Evolutionary conservation across 1,140 invertebrate species (phyloP), one percentile per base, ranked within the genome.

Genomic region (Lepidurus apus): DNA sequence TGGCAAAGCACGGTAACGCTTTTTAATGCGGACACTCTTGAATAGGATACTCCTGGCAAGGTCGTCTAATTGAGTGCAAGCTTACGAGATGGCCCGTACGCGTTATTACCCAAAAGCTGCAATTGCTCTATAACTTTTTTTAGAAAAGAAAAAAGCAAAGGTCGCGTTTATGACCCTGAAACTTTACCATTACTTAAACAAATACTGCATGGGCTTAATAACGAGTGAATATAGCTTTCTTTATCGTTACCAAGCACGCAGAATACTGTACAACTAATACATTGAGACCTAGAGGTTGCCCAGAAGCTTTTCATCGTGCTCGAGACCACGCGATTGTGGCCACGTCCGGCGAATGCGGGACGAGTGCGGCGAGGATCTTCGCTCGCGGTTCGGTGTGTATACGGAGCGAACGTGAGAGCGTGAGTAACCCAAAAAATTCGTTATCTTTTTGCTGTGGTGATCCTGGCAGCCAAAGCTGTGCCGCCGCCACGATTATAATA

Each of bases 361-460:
- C 34, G 34, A 34, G 34, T 34, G 34, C 2, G 34, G 3, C 34
- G 34, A 34, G 4, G 34, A 34, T 34, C 1, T 26, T 26, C 1
- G 26, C 26, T 26, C 26, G 26, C 1, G 26, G 34, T 34, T 34
- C 34, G 34, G 34, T 34, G 34, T 26, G 2, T 2, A 3, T 34
- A 34, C 34, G 34, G 34, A 4, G 34, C 13, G 8, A 65, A 17
- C 53, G 53, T 21, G 53, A 9, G 53, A 21, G 13, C 17, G 6
- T n/a, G 21, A 65, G 21, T n/a, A n/a, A 65, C 53, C 53, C 21
- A 65, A 13, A 13, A 65, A 13, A 21, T 65, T 65, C 6, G 53
- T 65, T 65, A 65, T 65, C 53, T 65, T 65, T 65, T 65, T 65
- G 53, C 53, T 13, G 53, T 65, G 53, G 53, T 65, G 53, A 21